Evolutionary conservation across 2,797 vertebrate genomes (phyloP), one percentile per base, ranked within the genome.

Genomic region (Chaetodon trifasciatus): DNA sequence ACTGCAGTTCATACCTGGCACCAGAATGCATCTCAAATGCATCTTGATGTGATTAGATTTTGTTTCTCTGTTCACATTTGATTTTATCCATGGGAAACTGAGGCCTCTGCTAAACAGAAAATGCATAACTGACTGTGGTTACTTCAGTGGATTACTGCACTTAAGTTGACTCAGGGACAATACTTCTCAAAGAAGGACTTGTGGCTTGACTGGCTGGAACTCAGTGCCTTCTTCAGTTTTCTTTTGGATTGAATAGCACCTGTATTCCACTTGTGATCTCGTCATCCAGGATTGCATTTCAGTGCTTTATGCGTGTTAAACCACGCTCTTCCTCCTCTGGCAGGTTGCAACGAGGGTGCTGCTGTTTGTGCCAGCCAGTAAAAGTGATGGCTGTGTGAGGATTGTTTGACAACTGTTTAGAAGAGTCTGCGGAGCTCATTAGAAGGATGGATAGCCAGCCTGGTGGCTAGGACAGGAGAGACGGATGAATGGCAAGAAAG

Each of bases 331-430:
- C 32, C 19, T 60, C 70, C 76, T 39, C 50, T 21, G 13, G 72
- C 75, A 64, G 75, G n/a, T 82, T 84, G 62, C 74, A 50, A 77
- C 19, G 1, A 62, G 49, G 67, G 2, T 67, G 21, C 68, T 71
- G 78, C 80, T 85, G 85, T 88, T 88, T 84, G 74, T 77, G 63
- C 71, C 79, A 80, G 35, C 76, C 39, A 82, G 92, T 95, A 96
- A 97, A 97, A 97, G 91, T 96, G 96, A 97, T 96, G 95, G 94
- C 94, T 96, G 95, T 95, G 93, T 93, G 95, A 96, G 96, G 92
- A 96, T 96, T 96, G 95, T 96, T 96, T 97, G 96, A 97, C 96
- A 97, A 97, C 95, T 96, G 95, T 96, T 97, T 97, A 97, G 95
- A 95, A 89, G 92, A 96, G 94, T 95, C 95, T 86, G 88, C 96